A percentile compares a stretch with the other conserved stretches of the same genome.
Conservation (phyloP, 2,888 invertebrate genomes). For the Minunthozetes semirufus region DNA sequence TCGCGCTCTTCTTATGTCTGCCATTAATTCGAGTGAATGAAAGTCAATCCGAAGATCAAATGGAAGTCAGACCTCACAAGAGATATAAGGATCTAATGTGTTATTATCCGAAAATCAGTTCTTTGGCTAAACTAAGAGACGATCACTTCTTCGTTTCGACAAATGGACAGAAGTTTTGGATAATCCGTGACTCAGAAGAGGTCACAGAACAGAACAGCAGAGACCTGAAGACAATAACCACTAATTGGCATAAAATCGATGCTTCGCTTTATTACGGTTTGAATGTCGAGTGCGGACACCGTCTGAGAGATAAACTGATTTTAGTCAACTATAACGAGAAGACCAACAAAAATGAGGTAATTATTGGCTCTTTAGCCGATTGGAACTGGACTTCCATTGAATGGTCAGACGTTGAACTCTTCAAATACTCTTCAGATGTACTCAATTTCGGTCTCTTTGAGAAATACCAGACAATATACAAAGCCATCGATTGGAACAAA, state of each 20-base stretch:
- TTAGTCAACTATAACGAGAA: background rate
- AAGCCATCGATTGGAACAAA: background rate
- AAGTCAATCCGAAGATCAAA: too few species aligned
- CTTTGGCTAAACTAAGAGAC: conserved; percentile 4
- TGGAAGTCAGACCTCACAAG: background rate
- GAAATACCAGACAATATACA: background rate
- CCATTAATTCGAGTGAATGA: too few species aligned
- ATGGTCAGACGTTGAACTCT: background rate
- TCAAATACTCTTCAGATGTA: too few species aligned
- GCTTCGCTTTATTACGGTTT: conserved; percentile 8
- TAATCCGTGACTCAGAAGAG: background rate
- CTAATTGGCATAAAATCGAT: background rate
- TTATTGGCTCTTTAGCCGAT: background rate
- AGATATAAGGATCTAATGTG: background rate
- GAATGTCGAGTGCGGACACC: background rate
- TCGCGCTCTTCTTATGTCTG: too few species aligned
- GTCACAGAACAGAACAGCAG: background rate
- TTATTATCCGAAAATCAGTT: background rate
- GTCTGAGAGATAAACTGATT: background rate
- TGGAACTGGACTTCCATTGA: conserved; percentile 1
- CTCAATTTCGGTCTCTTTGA: too few species aligned
- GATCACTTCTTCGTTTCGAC: background rate
- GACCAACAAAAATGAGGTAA: background rate
- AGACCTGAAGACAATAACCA: background rate
- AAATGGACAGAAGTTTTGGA: background rate